These are phyloP conservation scores for Unio pictorum DNA, from an alignment of 2,888 invertebrate genomes.

Conservation along the genomic window DNA sequence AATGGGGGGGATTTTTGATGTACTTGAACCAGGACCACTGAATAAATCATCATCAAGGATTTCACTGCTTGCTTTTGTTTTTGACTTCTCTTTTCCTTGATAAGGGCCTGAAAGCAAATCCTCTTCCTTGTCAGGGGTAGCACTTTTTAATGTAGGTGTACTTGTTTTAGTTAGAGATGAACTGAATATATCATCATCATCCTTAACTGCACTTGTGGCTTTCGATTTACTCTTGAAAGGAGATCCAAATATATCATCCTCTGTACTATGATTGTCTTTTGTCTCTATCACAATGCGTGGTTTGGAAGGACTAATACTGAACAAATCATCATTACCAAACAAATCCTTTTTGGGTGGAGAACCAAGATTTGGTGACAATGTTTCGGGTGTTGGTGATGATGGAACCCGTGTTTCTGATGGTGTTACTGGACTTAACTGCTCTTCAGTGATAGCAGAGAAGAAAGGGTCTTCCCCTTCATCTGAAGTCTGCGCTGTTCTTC, in stretches of 20 bases:
- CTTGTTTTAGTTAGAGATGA: background rate
- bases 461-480: conserved; percentile 7
- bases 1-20: conserved; percentile 16
- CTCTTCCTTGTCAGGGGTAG: conserved; percentile 13
- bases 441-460: background rate
- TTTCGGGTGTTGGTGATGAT: background rate
- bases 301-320: conserved; percentile 18
- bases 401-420: background rate
- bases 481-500: conserved; percentile 73
- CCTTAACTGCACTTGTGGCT: conserved; percentile 13
- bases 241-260: conserved; percentile 30
- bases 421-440: conserved; percentile 9
- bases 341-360: conserved; percentile 36
- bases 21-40: conserved; percentile 16
- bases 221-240: conserved; percentile 7
- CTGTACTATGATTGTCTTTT: conserved; percentile 11
- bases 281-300: conserved; percentile 8
- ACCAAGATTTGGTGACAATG: conserved; percentile 3
- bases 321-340: conserved; percentile 61
- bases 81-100: conserved; percentile 6
- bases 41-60: conserved; percentile 15
- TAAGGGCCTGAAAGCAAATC: conserved; percentile 31
- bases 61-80: conserved; percentile 11
- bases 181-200: conserved; percentile 20
- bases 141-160: conserved; percentile 7